phyloP scores from a whole-genome alignment of 2,113 vertebrate species.

The Heterotis niloticus region DNA sequence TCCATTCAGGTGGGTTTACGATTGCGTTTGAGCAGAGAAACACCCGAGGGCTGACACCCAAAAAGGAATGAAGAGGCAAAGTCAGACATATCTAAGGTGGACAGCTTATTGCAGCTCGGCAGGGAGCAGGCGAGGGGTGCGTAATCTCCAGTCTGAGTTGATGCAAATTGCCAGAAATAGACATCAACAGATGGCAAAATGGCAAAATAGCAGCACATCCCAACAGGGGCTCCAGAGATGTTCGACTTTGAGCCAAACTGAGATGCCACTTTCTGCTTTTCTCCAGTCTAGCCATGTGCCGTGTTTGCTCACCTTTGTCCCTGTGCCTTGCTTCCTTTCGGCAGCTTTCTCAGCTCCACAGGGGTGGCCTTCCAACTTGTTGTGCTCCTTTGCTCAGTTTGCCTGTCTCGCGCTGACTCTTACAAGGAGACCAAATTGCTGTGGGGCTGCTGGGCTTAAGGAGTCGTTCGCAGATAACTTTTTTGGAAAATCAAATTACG shows the following conservation, averaged over 20 bases:
- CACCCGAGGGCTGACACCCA: neutral
- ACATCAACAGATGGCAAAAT: conserved; percentile 32
- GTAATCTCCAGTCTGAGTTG: conserved; percentile 26
- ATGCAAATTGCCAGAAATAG: conserved; percentile 31
- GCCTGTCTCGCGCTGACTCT: neutral
- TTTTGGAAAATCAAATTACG: conserved; percentile 71
- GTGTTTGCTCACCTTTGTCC: neutral
- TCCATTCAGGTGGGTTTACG: too few species aligned
- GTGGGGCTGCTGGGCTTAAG: conserved; percentile 31
- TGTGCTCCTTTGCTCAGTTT: conserved; percentile 18
- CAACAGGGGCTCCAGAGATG: neutral
- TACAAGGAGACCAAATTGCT: conserved; percentile 7
- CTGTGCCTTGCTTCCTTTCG: neutral
- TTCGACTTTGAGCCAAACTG: neutral
- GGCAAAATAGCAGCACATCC: conserved; percentile 23
- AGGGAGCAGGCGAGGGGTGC: conserved; percentile 7
- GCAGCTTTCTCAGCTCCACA: neutral
- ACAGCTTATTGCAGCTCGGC: neutral
- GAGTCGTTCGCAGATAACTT: conserved; percentile 62
- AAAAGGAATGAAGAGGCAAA: neutral
- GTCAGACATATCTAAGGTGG: neutral
- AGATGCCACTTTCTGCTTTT: neutral
- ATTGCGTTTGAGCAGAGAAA: neutral
- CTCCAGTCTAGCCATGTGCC: conserved; percentile 5
- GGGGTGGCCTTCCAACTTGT: neutral